Evolutionary conservation across 2,888 invertebrate genomes (phyloP).

Genomic region (Dryococelus australis): DNA sequence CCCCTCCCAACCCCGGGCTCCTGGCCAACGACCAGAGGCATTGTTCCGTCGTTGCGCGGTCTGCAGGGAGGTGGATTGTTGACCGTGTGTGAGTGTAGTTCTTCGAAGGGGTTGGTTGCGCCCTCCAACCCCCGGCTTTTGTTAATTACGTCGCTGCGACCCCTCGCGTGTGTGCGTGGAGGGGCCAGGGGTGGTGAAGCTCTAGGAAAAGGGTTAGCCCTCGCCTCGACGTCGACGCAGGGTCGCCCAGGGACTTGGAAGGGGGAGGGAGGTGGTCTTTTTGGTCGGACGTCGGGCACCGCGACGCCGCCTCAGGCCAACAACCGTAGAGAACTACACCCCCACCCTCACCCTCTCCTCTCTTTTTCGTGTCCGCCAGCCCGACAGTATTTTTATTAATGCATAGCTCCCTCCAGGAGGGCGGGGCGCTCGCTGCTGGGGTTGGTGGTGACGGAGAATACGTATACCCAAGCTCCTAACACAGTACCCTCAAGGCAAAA

Average conservation of each 20-base stretch:
- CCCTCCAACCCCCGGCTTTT: no score
- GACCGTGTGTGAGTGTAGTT: no score
- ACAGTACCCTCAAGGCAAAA: constrained; percentile 44
- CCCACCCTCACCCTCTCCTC: constrained; percentile 23
- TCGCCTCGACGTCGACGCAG: not conserved
- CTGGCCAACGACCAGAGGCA: no score
- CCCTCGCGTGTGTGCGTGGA: not conserved
- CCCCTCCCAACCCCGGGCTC: no score
- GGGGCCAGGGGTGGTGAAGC: constrained; percentile 24
- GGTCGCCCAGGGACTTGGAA: constrained; percentile 5
- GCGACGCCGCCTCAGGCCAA: constrained; percentile 38
- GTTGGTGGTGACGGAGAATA: not conserved
- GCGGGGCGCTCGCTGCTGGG: not conserved
- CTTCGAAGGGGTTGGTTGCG: no score
- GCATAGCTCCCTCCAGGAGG: constrained; percentile 40
- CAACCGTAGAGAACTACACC: constrained; percentile 34
- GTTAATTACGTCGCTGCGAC: not conserved
- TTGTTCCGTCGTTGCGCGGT: no score
- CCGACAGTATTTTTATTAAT: constrained; percentile 43
- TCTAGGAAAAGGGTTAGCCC: constrained; percentile 31
- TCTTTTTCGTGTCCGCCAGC: constrained; percentile 20
- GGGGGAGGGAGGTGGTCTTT: constrained; percentile 21
- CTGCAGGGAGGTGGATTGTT: no score
- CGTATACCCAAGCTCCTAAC: not conserved
- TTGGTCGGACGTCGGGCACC: constrained; percentile 35